Conservation (phyloP, 2,113 vertebrate genomes). For the Butorides virescens region DNA sequence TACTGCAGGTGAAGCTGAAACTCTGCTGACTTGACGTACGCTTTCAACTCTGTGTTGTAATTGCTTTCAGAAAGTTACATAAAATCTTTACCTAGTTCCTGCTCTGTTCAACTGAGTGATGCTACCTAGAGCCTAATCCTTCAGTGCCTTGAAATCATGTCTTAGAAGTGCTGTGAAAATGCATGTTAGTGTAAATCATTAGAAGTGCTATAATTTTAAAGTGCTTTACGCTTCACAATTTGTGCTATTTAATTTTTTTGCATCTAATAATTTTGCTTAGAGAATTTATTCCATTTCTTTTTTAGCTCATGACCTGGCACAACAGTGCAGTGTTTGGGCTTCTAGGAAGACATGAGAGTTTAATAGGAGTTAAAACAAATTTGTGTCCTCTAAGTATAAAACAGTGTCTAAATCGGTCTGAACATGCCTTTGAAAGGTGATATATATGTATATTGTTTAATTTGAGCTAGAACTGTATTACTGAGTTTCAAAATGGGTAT, state of each 20-base stretch:
- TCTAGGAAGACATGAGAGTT: not conserved
- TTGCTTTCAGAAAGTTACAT: not conserved
- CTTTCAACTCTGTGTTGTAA: not conserved
- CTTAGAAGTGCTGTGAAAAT: not conserved
- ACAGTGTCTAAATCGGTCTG: not conserved
- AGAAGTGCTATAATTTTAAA: not conserved
- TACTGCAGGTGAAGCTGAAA: not conserved
- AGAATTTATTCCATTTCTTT: not conserved
- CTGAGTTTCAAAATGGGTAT: not conserved
- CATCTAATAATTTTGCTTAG: not conserved
- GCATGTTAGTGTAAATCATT: not conserved
- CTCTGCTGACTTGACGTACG: not conserved
- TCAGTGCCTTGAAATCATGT: not conserved
- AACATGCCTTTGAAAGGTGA: not conserved
- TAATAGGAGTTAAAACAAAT: not conserved
- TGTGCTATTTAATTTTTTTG: not conserved
- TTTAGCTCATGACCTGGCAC: not conserved
- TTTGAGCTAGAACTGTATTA: not conserved
- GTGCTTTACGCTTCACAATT: not conserved
- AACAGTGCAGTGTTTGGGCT: not conserved
- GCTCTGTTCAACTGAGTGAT: accelerated
- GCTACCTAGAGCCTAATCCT: not conserved
- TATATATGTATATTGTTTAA: not conserved
- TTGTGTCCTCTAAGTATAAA: not conserved
- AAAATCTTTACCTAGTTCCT: not conserved